Evolutionary conservation across 2,888 invertebrate species (phyloP).

Genomic region (Trachelus troglodyta): DNA sequence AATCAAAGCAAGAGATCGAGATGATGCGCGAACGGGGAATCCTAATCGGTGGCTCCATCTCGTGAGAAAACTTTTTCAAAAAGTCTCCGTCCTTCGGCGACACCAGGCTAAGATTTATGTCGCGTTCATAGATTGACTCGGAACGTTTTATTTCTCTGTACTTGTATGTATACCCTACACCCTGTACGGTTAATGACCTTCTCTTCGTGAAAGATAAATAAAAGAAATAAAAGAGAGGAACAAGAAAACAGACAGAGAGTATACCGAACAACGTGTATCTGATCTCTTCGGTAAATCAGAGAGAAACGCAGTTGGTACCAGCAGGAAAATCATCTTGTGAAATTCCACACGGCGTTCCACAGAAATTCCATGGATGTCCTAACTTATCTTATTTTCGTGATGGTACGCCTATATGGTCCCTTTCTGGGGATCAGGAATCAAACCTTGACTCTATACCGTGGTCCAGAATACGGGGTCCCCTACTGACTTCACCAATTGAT

Average conservation of each 20-base stretch:
- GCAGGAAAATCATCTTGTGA: background rate
- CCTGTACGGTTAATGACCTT: background rate
- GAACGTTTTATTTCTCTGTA: background rate
- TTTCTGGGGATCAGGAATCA: background rate
- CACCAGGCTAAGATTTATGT: background rate
- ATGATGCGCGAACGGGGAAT: conserved; percentile 1
- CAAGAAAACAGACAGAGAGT: background rate
- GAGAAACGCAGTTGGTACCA: background rate
- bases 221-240: background rate
- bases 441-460: background rate
- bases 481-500: background rate
- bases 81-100: background rate
- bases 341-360: background rate
- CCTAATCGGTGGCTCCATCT: background rate
- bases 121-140: background rate
- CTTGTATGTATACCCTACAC: background rate
- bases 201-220: background rate
- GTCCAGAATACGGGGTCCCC: background rate
- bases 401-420: background rate
- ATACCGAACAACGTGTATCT: background rate
- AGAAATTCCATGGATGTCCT: background rate
- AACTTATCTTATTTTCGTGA: background rate
- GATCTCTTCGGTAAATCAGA: background rate
- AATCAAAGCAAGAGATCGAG: conserved; percentile 5
- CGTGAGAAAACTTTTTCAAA: conserved; percentile 2